These are phyloP conservation scores for Quadroppia sp. DNA, from an alignment of 2,888 invertebrate genomes.

Conservation along the genomic window DNA sequence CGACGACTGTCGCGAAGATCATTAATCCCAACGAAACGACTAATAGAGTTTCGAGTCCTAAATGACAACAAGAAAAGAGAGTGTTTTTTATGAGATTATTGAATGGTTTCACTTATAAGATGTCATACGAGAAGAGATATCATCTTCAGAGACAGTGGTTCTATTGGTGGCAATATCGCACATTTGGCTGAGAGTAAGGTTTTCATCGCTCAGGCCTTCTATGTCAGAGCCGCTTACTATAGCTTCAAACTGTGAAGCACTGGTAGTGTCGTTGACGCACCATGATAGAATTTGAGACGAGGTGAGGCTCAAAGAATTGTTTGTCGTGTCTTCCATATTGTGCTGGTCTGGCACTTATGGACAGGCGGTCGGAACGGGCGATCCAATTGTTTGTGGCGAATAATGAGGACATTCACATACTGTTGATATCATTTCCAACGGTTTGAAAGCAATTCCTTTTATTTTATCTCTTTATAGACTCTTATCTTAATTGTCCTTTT, in stretches of 20 bases:
- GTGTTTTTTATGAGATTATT: background rate
- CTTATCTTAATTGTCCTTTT: slow-evolving; percentile 26
- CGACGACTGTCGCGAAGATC: slow-evolving; percentile 56
- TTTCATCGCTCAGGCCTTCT: background rate
- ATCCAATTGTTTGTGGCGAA: background rate
- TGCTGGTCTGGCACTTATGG: slow-evolving; percentile 24
- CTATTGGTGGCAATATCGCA: background rate
- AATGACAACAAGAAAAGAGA: background rate
- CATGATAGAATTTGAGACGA: slow-evolving; percentile 11
- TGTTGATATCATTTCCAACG: slow-evolving; percentile 18
- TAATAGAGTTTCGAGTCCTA: slow-evolving; percentile 36
- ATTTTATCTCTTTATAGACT: background rate
- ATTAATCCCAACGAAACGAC: slow-evolving; percentile 49
- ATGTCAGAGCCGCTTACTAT: background rate
- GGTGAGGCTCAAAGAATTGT: background rate
- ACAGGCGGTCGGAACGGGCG: background rate
- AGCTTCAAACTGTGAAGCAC: background rate
- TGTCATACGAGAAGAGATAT: too few relatives aligned
- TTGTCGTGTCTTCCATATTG: slow-evolving; percentile 1
- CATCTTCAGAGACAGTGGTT: background rate
- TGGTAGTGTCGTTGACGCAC: slow-evolving; percentile 3
- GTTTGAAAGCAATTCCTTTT: background rate
- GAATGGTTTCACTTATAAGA: background rate
- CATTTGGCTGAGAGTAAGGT: slow-evolving; percentile 12
- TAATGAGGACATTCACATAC: background rate